Evolutionary conservation across 2,888 invertebrate genomes (phyloP), one percentile per base, ranked within the genome.

Genomic region (Biston betularia): DNA sequence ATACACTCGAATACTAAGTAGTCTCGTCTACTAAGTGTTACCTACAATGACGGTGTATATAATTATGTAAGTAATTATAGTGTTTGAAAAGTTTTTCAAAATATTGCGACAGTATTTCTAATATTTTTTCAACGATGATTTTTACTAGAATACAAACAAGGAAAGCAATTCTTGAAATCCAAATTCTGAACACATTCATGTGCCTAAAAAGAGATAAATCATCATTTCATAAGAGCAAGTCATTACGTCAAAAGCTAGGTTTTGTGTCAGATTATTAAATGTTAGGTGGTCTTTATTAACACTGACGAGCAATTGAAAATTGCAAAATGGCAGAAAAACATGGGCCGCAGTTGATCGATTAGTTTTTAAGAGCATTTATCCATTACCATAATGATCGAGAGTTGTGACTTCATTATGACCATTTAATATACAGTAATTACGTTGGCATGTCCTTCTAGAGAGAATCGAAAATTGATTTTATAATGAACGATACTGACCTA

Each of bases 291-390:
- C 56, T 62, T 49, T 66, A 66, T 66, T 61, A 56, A 42, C 57
- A 34, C 6, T n/a, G 57, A 52, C 34, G 34, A 14, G 34, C 49
- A 54, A 66, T 59, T 63, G 63, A 63, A 67, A 79, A 77, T 78
- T 81, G 73, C 78, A 75, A 79, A 75, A 78, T 70, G 62, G 67
- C 75, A 81, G 79, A 81, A 85, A 85, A 85, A 82, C 78, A 77
- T 70, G 80, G 79, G 83, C 85, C 59, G 53, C 54, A 59, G 44
- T 44, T 64, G 68, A 89, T 87, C 84, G 86, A 90, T 90, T 90
- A 88, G 85, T 79, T 88, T 89, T 89, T 90, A 89, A 92, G 85
- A 90, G 89, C 86, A 83, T 91, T 90, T 85, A 83, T 85, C 89
- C 92, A 92, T 92, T 92, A 91, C 70, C 79, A 69, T 85, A 87